Evolutionary conservation across 1,140 invertebrate genomes (phyloP).

Genomic region (Whitmania pigra): DNA sequence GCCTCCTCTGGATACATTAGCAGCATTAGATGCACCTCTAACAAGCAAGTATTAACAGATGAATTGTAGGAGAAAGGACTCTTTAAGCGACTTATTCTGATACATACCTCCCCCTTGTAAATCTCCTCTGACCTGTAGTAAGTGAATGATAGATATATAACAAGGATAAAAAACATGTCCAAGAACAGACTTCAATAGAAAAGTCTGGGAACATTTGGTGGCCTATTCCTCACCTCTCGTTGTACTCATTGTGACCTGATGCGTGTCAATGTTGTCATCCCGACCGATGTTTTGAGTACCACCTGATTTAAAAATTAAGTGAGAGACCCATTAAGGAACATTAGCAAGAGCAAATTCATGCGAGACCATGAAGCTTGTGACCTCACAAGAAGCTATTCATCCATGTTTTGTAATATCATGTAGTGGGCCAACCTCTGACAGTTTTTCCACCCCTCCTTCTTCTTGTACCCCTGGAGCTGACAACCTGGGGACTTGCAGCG

Average conservation of each 20-base stretch:
- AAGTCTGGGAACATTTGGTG: too few relatives aligned
- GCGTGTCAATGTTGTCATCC: too few relatives aligned
- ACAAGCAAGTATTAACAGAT: not conserved
- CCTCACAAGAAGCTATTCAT: not conserved
- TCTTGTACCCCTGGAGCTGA: conserved; percentile 25
- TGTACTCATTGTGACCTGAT: too few relatives aligned
- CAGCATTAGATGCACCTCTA: conserved; percentile 10
- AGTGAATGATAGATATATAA: not conserved
- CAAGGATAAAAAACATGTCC: too few relatives aligned
- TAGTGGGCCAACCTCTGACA: not conserved
- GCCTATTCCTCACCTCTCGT: too few relatives aligned
- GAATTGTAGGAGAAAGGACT: not conserved
- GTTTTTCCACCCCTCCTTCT: conserved; percentile 20
- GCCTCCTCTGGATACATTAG: conserved; percentile 26
- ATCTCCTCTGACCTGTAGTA: conserved; percentile 12
- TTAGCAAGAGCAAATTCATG: too few relatives aligned
- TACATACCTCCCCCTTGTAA: conserved; percentile 16
- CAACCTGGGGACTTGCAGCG: not conserved
- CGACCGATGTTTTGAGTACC: too few relatives aligned
- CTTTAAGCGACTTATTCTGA: not conserved
- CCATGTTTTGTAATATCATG: not conserved
- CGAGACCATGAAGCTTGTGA: too few relatives aligned
- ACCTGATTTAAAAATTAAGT: too few relatives aligned
- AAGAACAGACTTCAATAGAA: too few relatives aligned
- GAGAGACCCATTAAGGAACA: too few relatives aligned